Evolutionary conservation across 2,113 vertebrate genomes (phyloP).

Genomic region (Speoplatyrhinus poulsoni): DNA sequence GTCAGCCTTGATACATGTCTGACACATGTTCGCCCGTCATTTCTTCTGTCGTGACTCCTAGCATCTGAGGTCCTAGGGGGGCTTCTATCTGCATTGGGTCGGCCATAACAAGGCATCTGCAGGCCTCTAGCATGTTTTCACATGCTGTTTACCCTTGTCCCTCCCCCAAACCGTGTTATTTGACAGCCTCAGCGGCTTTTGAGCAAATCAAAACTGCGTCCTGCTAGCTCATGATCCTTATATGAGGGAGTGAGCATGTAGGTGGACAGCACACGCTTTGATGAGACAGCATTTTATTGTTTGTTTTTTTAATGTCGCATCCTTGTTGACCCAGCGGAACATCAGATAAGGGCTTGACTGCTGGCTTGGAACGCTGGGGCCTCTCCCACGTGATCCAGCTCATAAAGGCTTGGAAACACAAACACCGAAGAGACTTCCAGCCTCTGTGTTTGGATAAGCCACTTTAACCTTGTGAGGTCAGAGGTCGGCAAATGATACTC

Average conservation of each 20-base stretch:
- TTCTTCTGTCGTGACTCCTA: conserved; percentile 18
- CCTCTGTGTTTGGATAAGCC: neutral
- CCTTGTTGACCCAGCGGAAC: conserved; percentile 60
- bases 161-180: conserved; percentile 18
- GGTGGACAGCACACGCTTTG: conserved; percentile 31
- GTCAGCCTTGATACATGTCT: conserved; percentile 24
- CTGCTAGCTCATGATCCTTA: conserved; percentile 54
- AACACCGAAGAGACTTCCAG: neutral
- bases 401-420: conserved; percentile 34
- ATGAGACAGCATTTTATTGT: conserved; percentile 53
- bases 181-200: conserved; percentile 49
- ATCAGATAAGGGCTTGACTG: conserved; percentile 55
- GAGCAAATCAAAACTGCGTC: conserved; percentile 21
- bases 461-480: neutral
- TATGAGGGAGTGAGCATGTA: conserved; percentile 45
- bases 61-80: conserved; percentile 7
- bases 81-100: conserved; percentile 4
- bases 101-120: conserved; percentile 11
- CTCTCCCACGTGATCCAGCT: conserved; percentile 30
- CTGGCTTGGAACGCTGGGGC: conserved; percentile 35
- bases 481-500: neutral
- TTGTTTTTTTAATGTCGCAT: conserved; percentile 29
- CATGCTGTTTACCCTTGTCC: conserved; percentile 21
- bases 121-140: conserved; percentile 35
- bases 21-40: conserved; percentile 28